phyloP scores from a whole-genome alignment of 1,140 invertebrate species.

The Hestina assimilis region DNA sequence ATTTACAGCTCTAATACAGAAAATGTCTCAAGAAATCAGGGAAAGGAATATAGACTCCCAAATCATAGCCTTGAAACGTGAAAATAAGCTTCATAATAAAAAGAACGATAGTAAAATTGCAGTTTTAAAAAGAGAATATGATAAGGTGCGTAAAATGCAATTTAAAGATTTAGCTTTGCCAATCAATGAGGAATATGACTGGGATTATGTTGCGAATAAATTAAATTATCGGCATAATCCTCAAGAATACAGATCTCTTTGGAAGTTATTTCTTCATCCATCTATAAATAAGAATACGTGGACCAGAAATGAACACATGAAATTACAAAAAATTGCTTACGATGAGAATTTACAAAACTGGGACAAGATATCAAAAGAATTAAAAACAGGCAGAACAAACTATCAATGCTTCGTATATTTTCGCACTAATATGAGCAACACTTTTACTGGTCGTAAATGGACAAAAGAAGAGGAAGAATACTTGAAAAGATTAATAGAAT shows the following conservation, averaged over 20 bases:
- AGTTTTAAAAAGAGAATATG: slow-evolving; percentile 36
- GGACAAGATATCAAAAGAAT: slow-evolving; percentile 79
- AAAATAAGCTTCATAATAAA: slow-evolving; percentile 30
- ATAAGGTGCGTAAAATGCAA: slow-evolving; percentile 33
- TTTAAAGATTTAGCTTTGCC: slow-evolving; percentile 50
- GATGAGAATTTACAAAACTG: slow-evolving; percentile 80
- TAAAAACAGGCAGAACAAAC: slow-evolving; percentile 80
- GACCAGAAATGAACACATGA: slow-evolving; percentile 79
- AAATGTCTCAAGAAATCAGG: slow-evolving; percentile 47
- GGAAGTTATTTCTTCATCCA: slow-evolving; percentile 84
- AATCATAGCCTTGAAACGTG: slow-evolving; percentile 40
- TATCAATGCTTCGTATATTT: slow-evolving; percentile 85
- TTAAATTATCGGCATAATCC: slow-evolving; percentile 52
- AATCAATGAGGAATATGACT: slow-evolving; percentile 63
- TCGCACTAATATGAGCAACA: slow-evolving; percentile 72
- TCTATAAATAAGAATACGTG: slow-evolving; percentile 81
- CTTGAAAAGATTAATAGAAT: slow-evolving; percentile 77
- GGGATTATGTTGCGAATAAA: slow-evolving; percentile 53
- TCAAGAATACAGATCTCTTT: slow-evolving; percentile 74
- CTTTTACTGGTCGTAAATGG: slow-evolving; percentile 73
- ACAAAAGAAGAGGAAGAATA: slow-evolving; percentile 80
- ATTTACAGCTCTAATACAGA: slow-evolving; percentile 40
- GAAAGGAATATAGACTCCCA: slow-evolving; percentile 39
- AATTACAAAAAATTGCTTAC: slow-evolving; percentile 71
- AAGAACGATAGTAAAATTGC: slow-evolving; percentile 37